phyloP scores from a whole-genome alignment of 2,113 vertebrate genomes.

The Ammodytes dubius region DNA sequence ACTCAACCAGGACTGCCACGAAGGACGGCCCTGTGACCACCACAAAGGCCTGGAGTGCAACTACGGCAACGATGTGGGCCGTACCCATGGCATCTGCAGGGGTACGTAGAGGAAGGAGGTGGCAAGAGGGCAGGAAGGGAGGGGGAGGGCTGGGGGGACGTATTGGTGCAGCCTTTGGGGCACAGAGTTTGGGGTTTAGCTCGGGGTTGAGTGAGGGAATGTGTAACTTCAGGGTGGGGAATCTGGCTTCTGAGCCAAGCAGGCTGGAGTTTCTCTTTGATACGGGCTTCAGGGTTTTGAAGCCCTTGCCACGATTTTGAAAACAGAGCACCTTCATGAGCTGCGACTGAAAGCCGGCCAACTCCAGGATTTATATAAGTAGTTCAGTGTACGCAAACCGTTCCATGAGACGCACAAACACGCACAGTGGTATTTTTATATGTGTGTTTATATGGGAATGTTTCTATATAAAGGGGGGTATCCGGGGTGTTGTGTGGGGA shows the following conservation, averaged over 20 bases:
- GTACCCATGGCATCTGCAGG: slow-evolving; percentile 86
- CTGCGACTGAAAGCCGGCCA: slow-evolving; percentile 67
- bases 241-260: slow-evolving; percentile 50
- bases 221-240: slow-evolving; percentile 78
- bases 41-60: slow-evolving; percentile 89
- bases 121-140: not conserved
- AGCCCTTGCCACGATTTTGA: slow-evolving; percentile 66
- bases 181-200: slow-evolving; percentile 27
- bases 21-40: slow-evolving; percentile 85
- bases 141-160: not conserved
- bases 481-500: slow-evolving; percentile 70
- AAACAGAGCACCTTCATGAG: slow-evolving; percentile 77
- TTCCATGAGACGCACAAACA: slow-evolving; percentile 54
- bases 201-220: slow-evolving; percentile 64
- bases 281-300: slow-evolving; percentile 63
- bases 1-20: slow-evolving; percentile 87
- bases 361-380: slow-evolving; percentile 71
- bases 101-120: slow-evolving; percentile 75
- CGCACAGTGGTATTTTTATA: slow-evolving; percentile 76
- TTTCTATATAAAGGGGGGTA: slow-evolving; percentile 77
- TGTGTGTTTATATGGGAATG: slow-evolving; percentile 73
- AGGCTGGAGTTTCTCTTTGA: slow-evolving; percentile 76
- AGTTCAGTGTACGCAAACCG: slow-evolving; percentile 73
- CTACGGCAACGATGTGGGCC: slow-evolving; percentile 85
- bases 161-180: slow-evolving; percentile 31